Evolutionary conservation across 2,888 invertebrate genomes (phyloP), one percentile per base, ranked within the genome.

Genomic region (Melieria picta): DNA sequence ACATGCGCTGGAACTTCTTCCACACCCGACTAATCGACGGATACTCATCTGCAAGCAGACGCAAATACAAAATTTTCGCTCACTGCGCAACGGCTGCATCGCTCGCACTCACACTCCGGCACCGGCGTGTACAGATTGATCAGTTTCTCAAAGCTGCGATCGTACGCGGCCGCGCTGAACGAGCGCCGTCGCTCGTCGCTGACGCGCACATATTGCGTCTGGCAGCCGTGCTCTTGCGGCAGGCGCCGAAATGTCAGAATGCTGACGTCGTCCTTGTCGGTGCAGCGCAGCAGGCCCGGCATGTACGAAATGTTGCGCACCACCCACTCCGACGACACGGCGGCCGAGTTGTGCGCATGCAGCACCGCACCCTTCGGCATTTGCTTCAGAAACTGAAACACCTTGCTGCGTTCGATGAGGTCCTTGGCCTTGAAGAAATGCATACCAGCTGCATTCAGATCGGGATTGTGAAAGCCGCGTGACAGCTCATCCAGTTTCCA

Each of bases 291-390:
- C 73, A 86, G 67, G 1, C 85, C 85, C 0, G 81, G 76, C 80
- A 87, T 85, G 72, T 88, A 89, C 0, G 90, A 90, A 55, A 91
- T 78, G 65, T 90, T 89, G 1, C 84, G 76, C 0, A 89, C 86
- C 5, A 90, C 78, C 81, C 87, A 91, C 45, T 89, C 88, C 0
- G 87, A 83, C 1, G 89, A 88, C 0, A 87, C 89, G 0, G 88
- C 81, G 0, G 90, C 89, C 1, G 88, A 83, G 68, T 89, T 87
- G 77, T 91, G 91, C 0, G 86, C 82, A 78, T 91, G 91, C 0
- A 91, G 83, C 0, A 89, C 85, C 0, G 88, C 88, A 4, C 91
- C 86, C 57, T 87, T 92, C 0, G 92, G 92, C 85, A 92, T 86
- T 70, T 84, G 83, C 66, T 87, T 85, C 5, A 92, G 87, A 5